Evolutionary conservation across 2,113 vertebrate genomes (phyloP), one percentile per base, ranked within the genome.

Genomic region (Tringa solitaria): DNA sequence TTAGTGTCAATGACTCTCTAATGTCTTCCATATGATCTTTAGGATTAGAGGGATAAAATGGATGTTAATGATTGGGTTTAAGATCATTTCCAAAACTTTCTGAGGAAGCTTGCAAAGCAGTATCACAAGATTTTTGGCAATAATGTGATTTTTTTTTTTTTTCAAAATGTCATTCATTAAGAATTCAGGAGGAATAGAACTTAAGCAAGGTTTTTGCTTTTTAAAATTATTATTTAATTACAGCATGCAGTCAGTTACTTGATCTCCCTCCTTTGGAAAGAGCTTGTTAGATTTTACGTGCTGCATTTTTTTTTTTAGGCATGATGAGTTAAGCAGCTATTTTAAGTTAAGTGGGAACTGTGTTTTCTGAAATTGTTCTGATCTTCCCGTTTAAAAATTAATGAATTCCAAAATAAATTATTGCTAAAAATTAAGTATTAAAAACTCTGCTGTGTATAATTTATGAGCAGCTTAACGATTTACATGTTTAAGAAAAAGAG

Each of bases 11-110:
- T 83, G 78, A 43, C 48, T 75, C 30, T 65, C 35, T 96, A 91
- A 96, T 85, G 26, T 22, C 84, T 96, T 95, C 96, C 92, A 94
- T 89, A 91, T 80, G 96, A 89, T 91, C 69, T 79, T 92, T 95
- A 73, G 94, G 77, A 85, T 96, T 95, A 89, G 69, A 85, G 65
- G 77, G 76, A 50, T 90, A 59, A 43, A 50, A 20, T 94, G 69
- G 37, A 59, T 83, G 86, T 69, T 87, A 84, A 91, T 89, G 77
- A 77, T 69, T 74, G 20, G 24, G 37, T 91, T 91, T 76, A 69
- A 95, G 72, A 89, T 89, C 0, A 5, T 65, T 91, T 87, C 73
- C 81, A 82, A 79, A 87, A 57, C 83, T 89, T 87, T 91, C 45
- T 61, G 35, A 64, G 74, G 70, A 83, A 92, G 61, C 53, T 82